These are phyloP conservation scores for Lasiurus borealis DNA, from an alignment of 2,113 vertebrate species.

Conservation along the genomic window DNA sequence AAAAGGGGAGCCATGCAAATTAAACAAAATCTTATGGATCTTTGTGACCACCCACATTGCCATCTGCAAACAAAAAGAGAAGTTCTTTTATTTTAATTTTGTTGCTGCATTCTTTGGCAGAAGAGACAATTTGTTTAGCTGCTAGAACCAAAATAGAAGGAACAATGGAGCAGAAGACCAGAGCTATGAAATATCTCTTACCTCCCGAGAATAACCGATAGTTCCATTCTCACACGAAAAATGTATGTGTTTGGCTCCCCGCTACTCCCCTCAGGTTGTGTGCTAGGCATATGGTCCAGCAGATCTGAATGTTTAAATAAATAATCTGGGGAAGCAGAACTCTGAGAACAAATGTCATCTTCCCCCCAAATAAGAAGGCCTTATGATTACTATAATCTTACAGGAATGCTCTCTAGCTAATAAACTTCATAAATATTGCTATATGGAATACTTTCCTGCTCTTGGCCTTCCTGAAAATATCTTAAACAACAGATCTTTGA, in stretches of 20 bases:
- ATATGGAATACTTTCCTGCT: not conserved
- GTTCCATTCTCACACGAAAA: slow-evolving; percentile 22
- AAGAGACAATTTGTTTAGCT: slow-evolving; percentile 29
- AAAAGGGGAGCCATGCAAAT: slow-evolving; percentile 44
- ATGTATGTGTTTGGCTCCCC: not conserved
- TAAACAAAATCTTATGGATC: slow-evolving; percentile 69
- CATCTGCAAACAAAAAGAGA: slow-evolving; percentile 57
- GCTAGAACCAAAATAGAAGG: not conserved
- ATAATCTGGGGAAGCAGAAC: not conserved
- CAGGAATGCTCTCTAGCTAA: not conserved
- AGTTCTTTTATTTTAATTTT: slow-evolving; percentile 49
- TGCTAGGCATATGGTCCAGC: not conserved
- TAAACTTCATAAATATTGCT: not conserved
- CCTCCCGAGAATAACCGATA: not conserved
- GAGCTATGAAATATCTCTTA: not conserved
- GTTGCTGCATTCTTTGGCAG: slow-evolving; percentile 61
- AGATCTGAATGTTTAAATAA: not conserved
- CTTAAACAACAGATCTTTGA: slow-evolving; percentile 14
- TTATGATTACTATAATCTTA: not conserved
- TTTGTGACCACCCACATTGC: slow-evolving; percentile 72
- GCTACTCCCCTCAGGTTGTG: not conserved
- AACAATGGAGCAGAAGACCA: not conserved
- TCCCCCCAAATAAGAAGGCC: not conserved
- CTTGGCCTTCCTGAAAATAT: slow-evolving; percentile 24
- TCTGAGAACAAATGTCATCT: not conserved